phyloP scores from a whole-genome alignment of 2,888 invertebrate species.

The Neelides folsomi region DNA sequence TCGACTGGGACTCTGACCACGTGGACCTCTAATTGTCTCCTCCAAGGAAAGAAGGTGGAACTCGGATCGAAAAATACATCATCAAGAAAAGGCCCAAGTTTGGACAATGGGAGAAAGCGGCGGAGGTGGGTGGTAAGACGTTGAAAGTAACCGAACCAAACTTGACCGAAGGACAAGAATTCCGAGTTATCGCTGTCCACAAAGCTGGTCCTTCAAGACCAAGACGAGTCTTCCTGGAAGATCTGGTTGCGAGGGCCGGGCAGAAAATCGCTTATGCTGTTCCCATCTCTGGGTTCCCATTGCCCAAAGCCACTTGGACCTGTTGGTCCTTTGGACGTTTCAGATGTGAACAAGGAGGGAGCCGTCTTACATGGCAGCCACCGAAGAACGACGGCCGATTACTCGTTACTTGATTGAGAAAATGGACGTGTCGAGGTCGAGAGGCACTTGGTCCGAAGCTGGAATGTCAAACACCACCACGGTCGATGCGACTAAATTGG shows the following conservation, averaged over 20 bases:
- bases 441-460: conserved; percentile 41
- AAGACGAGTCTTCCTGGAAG: conserved; percentile 67
- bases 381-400: too few species aligned
- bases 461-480: conserved; percentile 41
- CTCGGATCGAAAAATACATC: conserved; percentile 74
- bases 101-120: conserved; percentile 73
- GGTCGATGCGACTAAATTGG: conserved; percentile 60
- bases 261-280: conserved; percentile 86
- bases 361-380: conserved; percentile 71
- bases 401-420: too few species aligned
- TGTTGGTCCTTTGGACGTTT: conserved; percentile 68
- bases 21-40: conserved; percentile 93
- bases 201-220: conserved; percentile 82
- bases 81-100: conserved; percentile 73
- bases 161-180: conserved; percentile 81
- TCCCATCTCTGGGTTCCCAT: conserved; percentile 88
- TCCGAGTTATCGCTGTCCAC: conserved; percentile 78
- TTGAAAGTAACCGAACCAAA: conserved; percentile 65
- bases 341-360: conserved; percentile 76
- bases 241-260: conserved; percentile 83
- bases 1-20: conserved; percentile 90
- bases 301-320: conserved; percentile 86
- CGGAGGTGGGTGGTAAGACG: conserved; percentile 50
- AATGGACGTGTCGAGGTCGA: conserved; percentile 79
- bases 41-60: conserved; percentile 84